Evolutionary conservation across 2,888 invertebrate species (phyloP).

Genomic region (Drosophila anceps): DNA sequence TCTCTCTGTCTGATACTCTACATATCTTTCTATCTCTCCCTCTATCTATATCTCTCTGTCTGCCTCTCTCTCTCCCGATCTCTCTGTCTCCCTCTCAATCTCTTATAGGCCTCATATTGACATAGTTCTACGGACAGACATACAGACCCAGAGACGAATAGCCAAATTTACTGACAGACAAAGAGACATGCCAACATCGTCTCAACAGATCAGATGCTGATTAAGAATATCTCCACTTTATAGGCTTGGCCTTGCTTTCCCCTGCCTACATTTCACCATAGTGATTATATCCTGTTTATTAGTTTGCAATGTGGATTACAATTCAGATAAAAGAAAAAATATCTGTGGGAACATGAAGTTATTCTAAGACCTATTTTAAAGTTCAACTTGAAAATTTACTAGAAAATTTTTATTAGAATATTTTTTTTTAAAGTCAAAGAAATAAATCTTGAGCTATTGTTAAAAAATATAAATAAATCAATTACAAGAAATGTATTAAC

Average conservation of each 20-base stretch:
- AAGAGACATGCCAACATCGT: neutral
- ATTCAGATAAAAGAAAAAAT: neutral
- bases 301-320: neutral
- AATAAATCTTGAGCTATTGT: too few relatives aligned
- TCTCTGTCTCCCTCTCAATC: neutral
- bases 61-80: neutral
- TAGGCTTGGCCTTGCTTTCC: neutral
- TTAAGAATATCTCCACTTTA: neutral
- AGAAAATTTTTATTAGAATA: too few relatives aligned
- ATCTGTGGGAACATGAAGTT: too few relatives aligned
- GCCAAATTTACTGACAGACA: neutral
- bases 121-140: neutral
- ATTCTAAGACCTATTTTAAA: too few relatives aligned
- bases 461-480: neutral
- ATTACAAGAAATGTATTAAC: neutral
- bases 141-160: neutral
- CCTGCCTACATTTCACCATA: neutral
- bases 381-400: too few relatives aligned
- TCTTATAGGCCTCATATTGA: too few relatives aligned
- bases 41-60: neutral
- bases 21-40: neutral
- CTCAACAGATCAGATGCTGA: neutral
- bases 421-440: too few relatives aligned
- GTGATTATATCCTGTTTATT: neutral
- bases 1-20: neutral